Percentiles rank a stretch among this genome's conserved stretches.
Evolutionary conservation across 2,113 vertebrate species (phyloP).

Genomic region (Arizona elegans): DNA sequence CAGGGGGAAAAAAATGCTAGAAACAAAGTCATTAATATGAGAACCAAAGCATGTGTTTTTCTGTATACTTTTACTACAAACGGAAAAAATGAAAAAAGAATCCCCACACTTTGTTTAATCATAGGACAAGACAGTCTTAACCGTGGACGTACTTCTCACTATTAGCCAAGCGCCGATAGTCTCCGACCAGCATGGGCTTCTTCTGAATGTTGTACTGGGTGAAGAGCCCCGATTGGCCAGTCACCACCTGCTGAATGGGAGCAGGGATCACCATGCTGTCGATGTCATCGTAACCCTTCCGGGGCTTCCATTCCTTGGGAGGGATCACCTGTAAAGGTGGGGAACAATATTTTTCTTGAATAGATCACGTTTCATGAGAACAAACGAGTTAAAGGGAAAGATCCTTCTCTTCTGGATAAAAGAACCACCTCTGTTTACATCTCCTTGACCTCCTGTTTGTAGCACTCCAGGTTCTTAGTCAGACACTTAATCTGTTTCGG

Average conservation of each 20-base stretch:
- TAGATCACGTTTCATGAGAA: not conserved
- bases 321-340: slow-evolving; percentile 71
- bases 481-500: not conserved
- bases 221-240: slow-evolving; percentile 78
- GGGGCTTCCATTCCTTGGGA: slow-evolving; percentile 77
- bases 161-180: slow-evolving; percentile 78
- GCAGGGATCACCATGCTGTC: slow-evolving; percentile 81
- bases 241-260: slow-evolving; percentile 82
- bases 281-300: slow-evolving; percentile 75
- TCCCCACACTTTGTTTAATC: rapidly evolving
- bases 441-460: not conserved
- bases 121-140: rapidly evolving
- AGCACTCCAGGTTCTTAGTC: not conserved
- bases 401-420: not conserved
- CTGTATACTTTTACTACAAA: not conserved
- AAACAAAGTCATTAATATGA: not conserved
- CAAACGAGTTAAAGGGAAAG: not conserved
- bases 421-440: not conserved
- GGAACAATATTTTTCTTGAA: not conserved
- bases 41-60: no score
- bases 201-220: slow-evolving; percentile 85
- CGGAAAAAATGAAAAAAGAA: not conserved
- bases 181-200: slow-evolving; percentile 80
- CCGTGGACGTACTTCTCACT: slow-evolving; percentile 75
- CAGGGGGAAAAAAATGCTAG: not conserved